Evolutionary conservation across 2,888 invertebrate species (phyloP).

Genomic region (Calliphora vomitoria): DNA sequence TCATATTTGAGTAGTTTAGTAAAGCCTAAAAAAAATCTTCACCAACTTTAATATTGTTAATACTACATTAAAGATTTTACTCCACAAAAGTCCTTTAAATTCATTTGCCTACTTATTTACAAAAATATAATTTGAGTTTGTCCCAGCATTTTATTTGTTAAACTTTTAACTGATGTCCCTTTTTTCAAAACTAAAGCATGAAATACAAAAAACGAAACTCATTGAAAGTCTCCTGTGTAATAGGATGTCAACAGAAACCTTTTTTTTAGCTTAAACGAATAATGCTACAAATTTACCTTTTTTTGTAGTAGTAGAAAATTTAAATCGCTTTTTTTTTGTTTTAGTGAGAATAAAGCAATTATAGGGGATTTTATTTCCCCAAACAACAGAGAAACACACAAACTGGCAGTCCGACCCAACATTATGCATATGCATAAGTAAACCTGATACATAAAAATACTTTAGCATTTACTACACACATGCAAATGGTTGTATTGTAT

Average conservation of each 20-base stretch:
- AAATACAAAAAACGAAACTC: background rate
- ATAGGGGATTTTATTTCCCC: slow-evolving; percentile 49
- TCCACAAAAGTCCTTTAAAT: background rate
- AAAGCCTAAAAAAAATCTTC: background rate
- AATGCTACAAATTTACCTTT: slow-evolving; percentile 49
- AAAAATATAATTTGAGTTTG: background rate
- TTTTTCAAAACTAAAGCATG: background rate
- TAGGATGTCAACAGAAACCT: slow-evolving; percentile 49
- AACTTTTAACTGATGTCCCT: slow-evolving; percentile 24
- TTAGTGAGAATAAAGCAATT: slow-evolving; percentile 59
- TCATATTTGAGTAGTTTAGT: too few species aligned
- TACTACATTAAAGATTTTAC: background rate
- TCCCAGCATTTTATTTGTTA: slow-evolving; percentile 10
- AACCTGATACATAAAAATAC: background rate
- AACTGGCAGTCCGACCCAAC: background rate
- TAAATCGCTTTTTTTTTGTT: background rate
- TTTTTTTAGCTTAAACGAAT: slow-evolving; percentile 15
- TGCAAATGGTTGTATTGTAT: background rate
- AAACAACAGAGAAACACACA: background rate
- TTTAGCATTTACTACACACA: background rate
- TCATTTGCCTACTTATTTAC: slow-evolving; percentile 11
- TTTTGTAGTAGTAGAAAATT: slow-evolving; percentile 8
- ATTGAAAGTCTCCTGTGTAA: slow-evolving; percentile 33
- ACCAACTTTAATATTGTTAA: background rate
- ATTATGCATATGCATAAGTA: too few species aligned